Conservation (phyloP, 2,888 invertebrate species). For the Homarus gammarus region DNA sequence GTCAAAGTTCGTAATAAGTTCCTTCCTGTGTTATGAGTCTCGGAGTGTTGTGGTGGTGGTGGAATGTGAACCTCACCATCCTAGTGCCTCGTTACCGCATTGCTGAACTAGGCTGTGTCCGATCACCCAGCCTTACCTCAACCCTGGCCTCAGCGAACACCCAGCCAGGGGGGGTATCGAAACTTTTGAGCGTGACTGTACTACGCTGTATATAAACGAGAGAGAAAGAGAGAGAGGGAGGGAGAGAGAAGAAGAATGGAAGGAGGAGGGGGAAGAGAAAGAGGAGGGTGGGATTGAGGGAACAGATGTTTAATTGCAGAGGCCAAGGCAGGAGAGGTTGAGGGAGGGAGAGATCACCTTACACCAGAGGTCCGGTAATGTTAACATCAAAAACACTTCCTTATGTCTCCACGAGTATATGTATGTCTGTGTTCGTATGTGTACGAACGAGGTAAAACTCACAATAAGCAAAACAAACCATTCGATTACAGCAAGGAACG, state of each 20-base stretch:
- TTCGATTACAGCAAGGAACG: background rate
- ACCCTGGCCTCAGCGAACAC: too few species aligned
- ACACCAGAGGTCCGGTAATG: background rate
- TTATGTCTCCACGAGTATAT: background rate
- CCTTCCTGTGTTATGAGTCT: too few species aligned
- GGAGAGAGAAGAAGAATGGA: slow-evolving; percentile 25
- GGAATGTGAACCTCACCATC: too few species aligned
- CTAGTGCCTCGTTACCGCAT: background rate
- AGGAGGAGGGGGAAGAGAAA: background rate
- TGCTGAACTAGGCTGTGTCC: background rate
- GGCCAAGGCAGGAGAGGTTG: too few species aligned
- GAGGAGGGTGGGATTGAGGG: background rate
- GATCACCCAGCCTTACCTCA: too few species aligned
- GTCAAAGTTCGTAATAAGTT: too few species aligned
- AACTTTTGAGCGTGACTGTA: background rate
- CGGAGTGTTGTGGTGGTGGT: too few species aligned
- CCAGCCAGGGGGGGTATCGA: too few species aligned
- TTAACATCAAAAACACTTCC: background rate
- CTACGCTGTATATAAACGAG: background rate
- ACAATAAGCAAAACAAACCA: background rate
- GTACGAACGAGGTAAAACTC: background rate
- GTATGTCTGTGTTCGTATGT: background rate
- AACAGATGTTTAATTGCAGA: too few species aligned
- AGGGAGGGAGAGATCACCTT: background rate
- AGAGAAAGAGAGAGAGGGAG: slow-evolving; percentile 26